Percentiles rank a stretch among this genome's conserved stretches.
Conservation (phyloP, 2,888 invertebrate genomes). For the Allacma fusca region DNA sequence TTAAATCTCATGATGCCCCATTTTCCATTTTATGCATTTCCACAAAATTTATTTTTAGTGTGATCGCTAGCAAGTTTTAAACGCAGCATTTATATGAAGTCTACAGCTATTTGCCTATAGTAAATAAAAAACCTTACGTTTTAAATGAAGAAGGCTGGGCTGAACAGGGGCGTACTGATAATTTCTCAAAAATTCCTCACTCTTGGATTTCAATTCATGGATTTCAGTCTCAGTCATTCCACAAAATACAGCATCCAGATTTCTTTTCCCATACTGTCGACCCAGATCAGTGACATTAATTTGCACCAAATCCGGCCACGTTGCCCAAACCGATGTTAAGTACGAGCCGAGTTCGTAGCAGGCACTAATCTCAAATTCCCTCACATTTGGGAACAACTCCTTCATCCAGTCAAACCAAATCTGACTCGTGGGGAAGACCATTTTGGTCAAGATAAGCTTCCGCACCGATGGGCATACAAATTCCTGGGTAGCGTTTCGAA, state of each 20-base stretch:
- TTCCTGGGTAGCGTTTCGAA: not conserved
- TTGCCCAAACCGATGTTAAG: not conserved
- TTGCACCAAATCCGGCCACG: not conserved
- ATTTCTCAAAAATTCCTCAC: not conserved
- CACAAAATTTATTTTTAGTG: not conserved
- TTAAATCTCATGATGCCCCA: not conserved
- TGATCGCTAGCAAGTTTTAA: too few relatives aligned
- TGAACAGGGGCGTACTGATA: slow-evolving; percentile 9
- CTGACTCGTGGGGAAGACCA: not conserved
- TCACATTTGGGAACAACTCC: not conserved
- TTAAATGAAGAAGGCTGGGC: not conserved
- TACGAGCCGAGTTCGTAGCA: not conserved
- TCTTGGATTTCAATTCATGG: not conserved
- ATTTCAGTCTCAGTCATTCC: not conserved
- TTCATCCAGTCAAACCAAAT: slow-evolving; percentile 9
- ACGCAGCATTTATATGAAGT: not conserved
- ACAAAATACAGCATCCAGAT: not conserved
- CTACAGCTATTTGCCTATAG: not conserved
- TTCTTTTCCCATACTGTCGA: not conserved
- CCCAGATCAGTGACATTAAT: not conserved
- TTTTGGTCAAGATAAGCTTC: not conserved
- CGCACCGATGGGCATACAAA: not conserved
- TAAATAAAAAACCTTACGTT: not conserved
- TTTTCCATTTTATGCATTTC: not conserved
- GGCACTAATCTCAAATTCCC: not conserved